These are phyloP conservation scores for Prolemur simus DNA, from an alignment of 2,113 vertebrate species.

Conservation along the genomic window DNA sequence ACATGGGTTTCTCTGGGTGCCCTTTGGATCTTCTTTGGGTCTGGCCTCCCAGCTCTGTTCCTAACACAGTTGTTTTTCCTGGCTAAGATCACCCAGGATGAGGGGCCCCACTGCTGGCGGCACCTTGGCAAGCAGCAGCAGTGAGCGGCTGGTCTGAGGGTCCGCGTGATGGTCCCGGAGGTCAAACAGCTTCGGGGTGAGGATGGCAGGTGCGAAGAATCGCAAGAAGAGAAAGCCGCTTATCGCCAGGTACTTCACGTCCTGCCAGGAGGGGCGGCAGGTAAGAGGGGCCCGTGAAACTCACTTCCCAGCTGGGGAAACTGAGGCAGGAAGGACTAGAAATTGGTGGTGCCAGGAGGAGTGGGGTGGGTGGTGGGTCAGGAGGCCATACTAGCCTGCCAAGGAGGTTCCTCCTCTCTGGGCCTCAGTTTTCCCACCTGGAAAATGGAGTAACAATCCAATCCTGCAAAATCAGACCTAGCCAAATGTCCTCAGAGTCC, in stretches of 20 bases:
- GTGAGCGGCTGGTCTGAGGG: conserved; percentile 89
- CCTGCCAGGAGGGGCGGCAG: conserved; percentile 77
- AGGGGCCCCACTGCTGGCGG: fast-evolving
- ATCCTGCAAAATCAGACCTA: neutral
- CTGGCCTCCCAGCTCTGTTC: neutral
- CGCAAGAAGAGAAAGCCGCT: conserved; percentile 94
- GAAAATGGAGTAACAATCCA: neutral
- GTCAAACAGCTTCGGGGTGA: conserved; percentile 93
- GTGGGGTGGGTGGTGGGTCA: neutral
- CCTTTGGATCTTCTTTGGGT: neutral
- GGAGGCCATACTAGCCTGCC: neutral
- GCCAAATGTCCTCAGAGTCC: neutral
- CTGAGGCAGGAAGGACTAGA: neutral
- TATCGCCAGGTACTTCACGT: conserved; percentile 91
- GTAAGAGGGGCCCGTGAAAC: neutral
- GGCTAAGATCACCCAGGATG: fast-evolving
- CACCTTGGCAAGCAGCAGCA: conserved; percentile 95
- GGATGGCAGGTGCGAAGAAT: conserved; percentile 92
- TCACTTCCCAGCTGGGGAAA: neutral
- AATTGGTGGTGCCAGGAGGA: neutral
- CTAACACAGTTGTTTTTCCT: neutral
- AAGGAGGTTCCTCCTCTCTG: neutral
- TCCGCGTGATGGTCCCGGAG: conserved; percentile 92
- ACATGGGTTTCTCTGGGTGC: neutral
- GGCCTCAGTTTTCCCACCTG: conserved; percentile 33